phyloP scores from a whole-genome alignment of 1,140 invertebrate species.

The Stenopsyche tienmushanensis region DNA sequence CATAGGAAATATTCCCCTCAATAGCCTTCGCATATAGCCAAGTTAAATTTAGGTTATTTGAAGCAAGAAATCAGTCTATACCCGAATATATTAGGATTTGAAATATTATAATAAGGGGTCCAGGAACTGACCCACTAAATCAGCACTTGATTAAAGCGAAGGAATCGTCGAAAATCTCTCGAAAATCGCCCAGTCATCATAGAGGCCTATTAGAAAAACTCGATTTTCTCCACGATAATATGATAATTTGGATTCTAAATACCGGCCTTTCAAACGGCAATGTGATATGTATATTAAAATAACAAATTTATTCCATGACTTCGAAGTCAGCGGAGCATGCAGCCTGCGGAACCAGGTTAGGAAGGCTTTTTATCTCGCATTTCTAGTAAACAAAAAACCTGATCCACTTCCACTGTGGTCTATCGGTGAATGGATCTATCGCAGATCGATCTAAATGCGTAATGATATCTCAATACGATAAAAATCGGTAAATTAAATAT shows the following conservation, averaged over 20 bases:
- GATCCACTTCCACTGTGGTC: constrained; percentile 1
- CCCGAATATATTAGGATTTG: too few species aligned
- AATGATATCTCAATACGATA: not conserved
- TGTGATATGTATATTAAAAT: not conserved
- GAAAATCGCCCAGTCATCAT: not conserved
- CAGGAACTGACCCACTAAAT: not conserved
- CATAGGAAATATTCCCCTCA: too few species aligned
- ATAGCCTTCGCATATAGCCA: too few species aligned
- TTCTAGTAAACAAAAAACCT: not conserved
- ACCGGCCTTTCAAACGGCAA: not conserved
- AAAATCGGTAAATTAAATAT: not conserved
- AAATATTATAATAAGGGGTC: too few species aligned
- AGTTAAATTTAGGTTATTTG: too few species aligned
- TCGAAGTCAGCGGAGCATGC: not conserved
- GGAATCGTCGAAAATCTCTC: not conserved
- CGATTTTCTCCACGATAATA: not conserved
- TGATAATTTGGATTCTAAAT: not conserved
- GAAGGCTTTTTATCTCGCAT: not conserved
- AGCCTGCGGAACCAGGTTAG: constrained; percentile 1
- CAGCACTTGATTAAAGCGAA: not conserved
- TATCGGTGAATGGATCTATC: constrained; percentile 3
- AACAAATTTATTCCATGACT: constrained; percentile 4
- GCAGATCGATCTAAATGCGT: not conserved
- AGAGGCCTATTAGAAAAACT: not conserved
- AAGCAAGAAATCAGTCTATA: too few species aligned